These are phyloP conservation scores for Glyphotaelius pellucidus DNA, from an alignment of 2,888 invertebrate genomes.

Conservation along the genomic window DNA sequence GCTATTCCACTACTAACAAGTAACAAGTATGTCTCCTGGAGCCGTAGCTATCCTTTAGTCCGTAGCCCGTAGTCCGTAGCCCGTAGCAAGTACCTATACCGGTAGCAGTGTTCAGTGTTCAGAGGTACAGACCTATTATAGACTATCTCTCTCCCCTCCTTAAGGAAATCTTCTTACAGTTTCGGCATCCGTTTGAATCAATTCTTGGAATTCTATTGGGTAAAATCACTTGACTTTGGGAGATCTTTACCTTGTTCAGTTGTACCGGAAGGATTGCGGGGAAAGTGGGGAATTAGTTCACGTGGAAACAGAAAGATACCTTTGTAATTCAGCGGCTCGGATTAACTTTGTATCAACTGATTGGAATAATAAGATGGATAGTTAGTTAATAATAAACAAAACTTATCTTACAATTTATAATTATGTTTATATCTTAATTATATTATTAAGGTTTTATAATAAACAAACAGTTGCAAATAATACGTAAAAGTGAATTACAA, in stretches of 20 bases:
- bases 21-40: no score
- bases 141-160: slow-evolving; percentile 28
- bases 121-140: not conserved
- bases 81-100: not conserved
- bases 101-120: not conserved
- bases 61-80: not conserved
- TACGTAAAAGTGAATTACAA: no score
- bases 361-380: no score
- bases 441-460: no score
- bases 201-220: slow-evolving; percentile 57
- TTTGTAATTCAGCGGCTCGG: not conserved
- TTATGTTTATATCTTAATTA: no score
- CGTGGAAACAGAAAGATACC: slow-evolving; percentile 31
- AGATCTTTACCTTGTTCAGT: slow-evolving; percentile 42
- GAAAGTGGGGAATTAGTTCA: slow-evolving; percentile 18
- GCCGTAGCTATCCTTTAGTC: not conserved
- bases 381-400: no score
- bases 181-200: slow-evolving; percentile 45
- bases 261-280: not conserved
- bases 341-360: not conserved
- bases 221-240: slow-evolving; percentile 59
- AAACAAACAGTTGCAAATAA: no score
- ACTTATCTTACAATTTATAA: no score
- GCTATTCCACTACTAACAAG: slow-evolving; percentile 5
- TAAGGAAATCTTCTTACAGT: slow-evolving; percentile 60